Evolutionary conservation across 2,113 vertebrate genomes (phyloP), one percentile per base, ranked within the genome.

Genomic region (Rhabdornis inornatus): DNA sequence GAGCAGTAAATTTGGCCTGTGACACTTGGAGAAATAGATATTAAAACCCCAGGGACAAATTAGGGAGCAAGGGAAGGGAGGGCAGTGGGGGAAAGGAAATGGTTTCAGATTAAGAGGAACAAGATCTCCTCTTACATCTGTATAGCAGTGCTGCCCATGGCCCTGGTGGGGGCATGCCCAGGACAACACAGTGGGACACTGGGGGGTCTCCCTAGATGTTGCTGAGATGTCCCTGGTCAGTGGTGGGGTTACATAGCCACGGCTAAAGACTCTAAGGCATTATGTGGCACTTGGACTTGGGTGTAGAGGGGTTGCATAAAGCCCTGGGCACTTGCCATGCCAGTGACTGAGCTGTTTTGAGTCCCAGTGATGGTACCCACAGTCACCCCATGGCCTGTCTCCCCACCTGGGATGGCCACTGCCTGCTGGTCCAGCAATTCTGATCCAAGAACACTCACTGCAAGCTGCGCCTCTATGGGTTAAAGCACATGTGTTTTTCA

Each of bases 21-120:
- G 86, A 92, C 95, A 84, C 84, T 96, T 96, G 91, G 78, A 96
- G 93, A 96, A 96, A 96, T 84, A 97, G 93, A 96, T 96, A 96
- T 94, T 94, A 95, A 95, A 95, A 42, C 93, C 77, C 90, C 16
- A 22, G 92, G 72, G 95, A 93, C 0, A 0, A 92, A 97, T 96
- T 87, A 93, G 76, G 76, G 87, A 87, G 63, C 0, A 45, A 83
- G 59, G 50, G 61, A 77, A 95, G 94, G 94, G 91, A 92, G 89
- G 74, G 91, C 78, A 69, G 84, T 11, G 80, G 42, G 64, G 90
- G 95, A 97, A 90, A 94, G 96, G 96, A 97, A 97, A 95, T 97
- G 94, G 95, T 96, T 96, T 97, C 94, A 84, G 86, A 91, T 97
- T 97, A 92, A 96, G 94, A 96, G 96, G 96, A 97, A 97, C 56